Evolutionary conservation across 2,888 invertebrate species (phyloP), one percentile per base, ranked within the genome.

Genomic region (Phasia obesa): DNA sequence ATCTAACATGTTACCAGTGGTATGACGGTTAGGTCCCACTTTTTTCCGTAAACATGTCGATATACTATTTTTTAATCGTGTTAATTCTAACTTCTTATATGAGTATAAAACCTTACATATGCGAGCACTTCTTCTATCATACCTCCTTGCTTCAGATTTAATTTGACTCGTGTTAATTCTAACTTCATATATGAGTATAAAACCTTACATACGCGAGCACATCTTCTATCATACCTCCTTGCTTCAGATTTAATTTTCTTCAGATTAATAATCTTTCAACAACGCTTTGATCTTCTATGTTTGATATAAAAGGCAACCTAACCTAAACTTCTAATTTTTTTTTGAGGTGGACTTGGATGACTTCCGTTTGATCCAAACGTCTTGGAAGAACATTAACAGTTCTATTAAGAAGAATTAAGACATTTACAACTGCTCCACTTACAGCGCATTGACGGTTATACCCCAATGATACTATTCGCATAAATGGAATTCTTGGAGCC

Each of bases 61-160:
- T 4, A 67, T 79, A 19, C 59, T 65, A 21, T 53, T 84, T 47
- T 77, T 69, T 5, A 84, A 55, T 17, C 44, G 60, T 31, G 55
- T 67, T 1, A 80, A 21, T 35, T 84, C 77, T 23, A 82, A 47
- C 57, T 85, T 85, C 11, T 85, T 84, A 27, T 74, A 74, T 13
- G 25, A 69, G 31, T 70, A 62, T 23, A 82, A 62, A 9, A 84
- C 42, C 21, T 85, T 78, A 49, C 77, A 76, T 21, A 64, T 21
- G 42, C 76, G 73, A 60, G 77, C 74, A 64, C 84, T 78, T 65
- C 75, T 75, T 35, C 83, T 75, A 55, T 84, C 76, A 17, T 67
- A 73, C n/a, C n/a, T n/a, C n/a, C n/a, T 49, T 51, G 59, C 73
- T 27, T 84, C 79, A 1, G 80, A 84, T 21, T 67, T 65, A 17